Evolutionary conservation across 2,797 vertebrate genomes (phyloP).

Genomic region (Aeoliscus strigatus): DNA sequence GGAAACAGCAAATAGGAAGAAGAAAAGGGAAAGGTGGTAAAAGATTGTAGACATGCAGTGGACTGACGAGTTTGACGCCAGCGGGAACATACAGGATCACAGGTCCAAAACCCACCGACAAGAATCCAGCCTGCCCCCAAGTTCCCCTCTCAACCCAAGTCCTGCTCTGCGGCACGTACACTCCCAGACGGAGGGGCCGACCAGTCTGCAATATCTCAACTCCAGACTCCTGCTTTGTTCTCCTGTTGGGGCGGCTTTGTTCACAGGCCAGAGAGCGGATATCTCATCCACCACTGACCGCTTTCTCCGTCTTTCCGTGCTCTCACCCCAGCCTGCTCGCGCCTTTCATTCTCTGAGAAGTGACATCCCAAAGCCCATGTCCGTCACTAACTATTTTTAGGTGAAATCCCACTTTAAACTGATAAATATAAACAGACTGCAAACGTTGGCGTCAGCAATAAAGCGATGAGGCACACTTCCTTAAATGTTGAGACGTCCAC

Average conservation of each 20-base stretch:
- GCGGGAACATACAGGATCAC: slow-evolving; percentile 14
- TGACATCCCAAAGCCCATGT: too few relatives aligned
- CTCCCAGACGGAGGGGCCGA: slow-evolving; percentile 64
- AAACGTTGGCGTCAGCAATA: too few relatives aligned
- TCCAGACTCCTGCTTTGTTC: slow-evolving; percentile 67
- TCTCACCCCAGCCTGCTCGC: slow-evolving; percentile 19
- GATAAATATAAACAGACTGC: too few relatives aligned
- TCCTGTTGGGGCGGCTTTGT: slow-evolving; percentile 57
- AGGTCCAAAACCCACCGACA: slow-evolving; percentile 30
- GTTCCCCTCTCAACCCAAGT: slow-evolving; percentile 35
- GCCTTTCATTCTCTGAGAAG: slow-evolving; percentile 22
- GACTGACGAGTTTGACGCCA: slow-evolving; percentile 4
- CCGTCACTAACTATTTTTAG: too few relatives aligned
- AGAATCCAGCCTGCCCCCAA: slow-evolving; percentile 17
- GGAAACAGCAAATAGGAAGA: slow-evolving; percentile 77
- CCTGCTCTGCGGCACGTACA: slow-evolving; percentile 76
- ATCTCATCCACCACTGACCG: slow-evolving; percentile 53
- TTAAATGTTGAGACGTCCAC: too few relatives aligned
- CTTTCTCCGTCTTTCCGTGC: slow-evolving; percentile 35
- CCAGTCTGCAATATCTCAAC: slow-evolving; percentile 59
- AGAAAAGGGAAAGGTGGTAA: slow-evolving; percentile 7
- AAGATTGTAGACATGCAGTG: slow-evolving; percentile 15
- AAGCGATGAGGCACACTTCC: not conserved
- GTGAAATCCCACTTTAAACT: too few relatives aligned
- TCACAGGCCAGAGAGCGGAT: slow-evolving; percentile 62